Percentiles rank a stretch among this genome's conserved stretches.
These are phyloP conservation scores for Crax fasciolata DNA, from an alignment of 2,797 vertebrate species.

Conservation along the genomic window DNA sequence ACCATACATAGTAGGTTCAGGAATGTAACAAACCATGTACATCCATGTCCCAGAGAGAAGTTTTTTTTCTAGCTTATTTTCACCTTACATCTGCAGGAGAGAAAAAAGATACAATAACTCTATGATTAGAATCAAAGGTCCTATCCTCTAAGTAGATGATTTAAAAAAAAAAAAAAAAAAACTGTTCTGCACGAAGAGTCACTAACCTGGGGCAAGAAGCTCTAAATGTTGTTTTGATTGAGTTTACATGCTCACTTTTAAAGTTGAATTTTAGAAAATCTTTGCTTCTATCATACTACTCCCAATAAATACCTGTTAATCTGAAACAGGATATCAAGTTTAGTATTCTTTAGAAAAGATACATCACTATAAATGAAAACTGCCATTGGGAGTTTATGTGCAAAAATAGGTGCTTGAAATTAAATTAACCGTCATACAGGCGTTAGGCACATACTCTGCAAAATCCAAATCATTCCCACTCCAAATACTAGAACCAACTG, in stretches of 20 bases:
- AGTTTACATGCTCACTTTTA: slow-evolving; percentile 80
- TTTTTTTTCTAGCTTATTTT: slow-evolving; percentile 87
- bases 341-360: slow-evolving; percentile 59
- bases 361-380: slow-evolving; percentile 57
- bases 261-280: slow-evolving; percentile 80
- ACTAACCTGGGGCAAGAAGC: slow-evolving; percentile 79
- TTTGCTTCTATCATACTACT: slow-evolving; percentile 79
- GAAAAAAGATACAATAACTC: slow-evolving; percentile 75
- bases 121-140: slow-evolving; percentile 75
- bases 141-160: slow-evolving; percentile 45
- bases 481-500: slow-evolving; percentile 35
- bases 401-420: slow-evolving; percentile 50
- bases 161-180: slow-evolving; percentile 1
- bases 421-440: slow-evolving; percentile 34
- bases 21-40: slow-evolving; percentile 88
- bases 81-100: slow-evolving; percentile 95
- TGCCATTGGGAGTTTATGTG: slow-evolving; percentile 54
- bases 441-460: slow-evolving; percentile 32
- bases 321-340: slow-evolving; percentile 80
- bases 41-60: slow-evolving; percentile 88
- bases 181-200: slow-evolving; percentile 74
- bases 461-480: slow-evolving; percentile 51
- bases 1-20: slow-evolving; percentile 90
- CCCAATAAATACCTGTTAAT: slow-evolving; percentile 80
- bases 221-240: slow-evolving; percentile 79